Evolutionary conservation across 2,113 vertebrate species (phyloP).

Genomic region (Chloropsis cyanopogon): DNA sequence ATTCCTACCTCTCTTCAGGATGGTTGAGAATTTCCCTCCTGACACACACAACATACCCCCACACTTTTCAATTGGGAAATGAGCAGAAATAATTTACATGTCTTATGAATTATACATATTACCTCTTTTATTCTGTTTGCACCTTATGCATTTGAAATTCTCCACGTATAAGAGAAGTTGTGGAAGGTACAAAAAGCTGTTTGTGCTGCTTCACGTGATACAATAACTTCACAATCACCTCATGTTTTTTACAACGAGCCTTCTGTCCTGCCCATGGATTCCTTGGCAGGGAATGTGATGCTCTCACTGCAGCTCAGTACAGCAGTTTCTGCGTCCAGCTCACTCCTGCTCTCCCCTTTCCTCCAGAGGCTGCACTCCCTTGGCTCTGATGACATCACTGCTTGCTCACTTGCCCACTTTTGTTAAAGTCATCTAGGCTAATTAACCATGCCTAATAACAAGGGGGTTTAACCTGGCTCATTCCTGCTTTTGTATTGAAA

Average conservation of each 20-base stretch:
- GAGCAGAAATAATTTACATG: background rate
- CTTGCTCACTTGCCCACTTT: background rate
- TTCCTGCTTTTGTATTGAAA: background rate
- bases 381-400: background rate
- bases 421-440: background rate
- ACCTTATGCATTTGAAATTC: background rate
- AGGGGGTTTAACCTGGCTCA: background rate
- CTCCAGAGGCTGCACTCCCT: background rate
- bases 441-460: background rate
- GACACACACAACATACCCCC: background rate
- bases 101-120: conserved; percentile 1
- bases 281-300: background rate
- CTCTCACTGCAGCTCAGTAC: background rate
- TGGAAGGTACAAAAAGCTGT: background rate
- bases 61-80: background rate
- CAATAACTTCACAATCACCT: background rate
- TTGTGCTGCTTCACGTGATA: background rate
- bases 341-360: background rate
- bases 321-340: background rate
- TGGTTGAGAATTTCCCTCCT: background rate
- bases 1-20: background rate
- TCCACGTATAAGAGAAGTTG: background rate
- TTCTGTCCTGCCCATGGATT: background rate
- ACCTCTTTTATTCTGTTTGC: background rate
- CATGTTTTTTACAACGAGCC: background rate